phyloP scores from a whole-genome alignment of 2,113 vertebrate species.

The Misgurnus mizolepis region DNA sequence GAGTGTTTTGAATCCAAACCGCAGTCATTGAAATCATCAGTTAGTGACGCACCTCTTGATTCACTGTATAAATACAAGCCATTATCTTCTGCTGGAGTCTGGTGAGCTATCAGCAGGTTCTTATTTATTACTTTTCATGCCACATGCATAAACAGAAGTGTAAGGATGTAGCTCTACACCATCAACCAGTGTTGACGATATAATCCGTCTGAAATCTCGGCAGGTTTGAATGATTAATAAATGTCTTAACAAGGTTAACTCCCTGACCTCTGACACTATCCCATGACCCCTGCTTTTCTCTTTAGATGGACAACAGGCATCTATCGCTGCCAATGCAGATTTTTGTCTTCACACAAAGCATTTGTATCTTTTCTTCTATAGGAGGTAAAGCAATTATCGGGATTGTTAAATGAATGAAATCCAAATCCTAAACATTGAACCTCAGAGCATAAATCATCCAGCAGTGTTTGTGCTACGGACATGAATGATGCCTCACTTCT shows the following conservation, averaged over 20 bases:
- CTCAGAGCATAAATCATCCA: neutral
- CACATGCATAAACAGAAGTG: constrained; percentile 34
- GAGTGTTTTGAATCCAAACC: constrained; percentile 67
- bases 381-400: neutral
- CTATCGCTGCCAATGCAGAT: constrained; percentile 1
- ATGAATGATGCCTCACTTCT: neutral
- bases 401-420: too few species aligned
- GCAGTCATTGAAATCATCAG: constrained; percentile 61
- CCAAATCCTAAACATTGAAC: neutral
- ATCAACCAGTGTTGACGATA: constrained; percentile 50
- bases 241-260: constrained; percentile 70
- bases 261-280: constrained; percentile 58
- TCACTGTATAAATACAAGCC: constrained; percentile 61
- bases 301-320: neutral
- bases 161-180: constrained; percentile 63
- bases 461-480: neutral
- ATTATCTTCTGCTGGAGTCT: constrained; percentile 71
- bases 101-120: constrained; percentile 56
- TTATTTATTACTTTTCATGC: constrained; percentile 64
- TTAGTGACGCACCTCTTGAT: constrained; percentile 65
- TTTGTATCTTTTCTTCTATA: constrained; percentile 4
- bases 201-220: constrained; percentile 56
- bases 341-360: constrained; percentile 20
- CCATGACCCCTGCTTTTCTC: neutral
- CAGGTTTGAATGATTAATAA: constrained; percentile 68